Percentiles rank a stretch among this genome's conserved stretches.
phyloP scores from a whole-genome alignment of 2,113 vertebrate genomes.

The Mohoua ochrocephala region DNA sequence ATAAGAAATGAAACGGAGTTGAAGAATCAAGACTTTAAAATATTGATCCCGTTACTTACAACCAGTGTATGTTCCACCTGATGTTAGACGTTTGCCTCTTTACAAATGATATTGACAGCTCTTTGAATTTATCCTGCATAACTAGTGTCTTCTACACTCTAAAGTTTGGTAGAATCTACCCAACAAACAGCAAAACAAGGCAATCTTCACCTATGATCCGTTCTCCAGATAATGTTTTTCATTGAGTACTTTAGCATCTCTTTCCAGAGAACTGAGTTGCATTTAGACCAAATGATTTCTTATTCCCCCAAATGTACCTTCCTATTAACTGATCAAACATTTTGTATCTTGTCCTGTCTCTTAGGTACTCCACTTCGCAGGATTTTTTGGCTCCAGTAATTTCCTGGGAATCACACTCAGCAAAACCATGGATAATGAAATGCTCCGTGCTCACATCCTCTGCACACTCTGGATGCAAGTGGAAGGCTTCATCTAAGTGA shows the following conservation, averaged over 20 bases:
- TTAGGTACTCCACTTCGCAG: not conserved
- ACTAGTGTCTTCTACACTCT: conserved; percentile 1
- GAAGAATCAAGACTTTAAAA: not conserved
- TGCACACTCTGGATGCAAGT: not conserved
- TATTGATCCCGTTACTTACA: not conserved
- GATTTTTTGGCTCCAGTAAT: not conserved
- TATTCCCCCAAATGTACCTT: not conserved
- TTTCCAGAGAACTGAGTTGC: not conserved
- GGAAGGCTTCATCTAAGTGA: not conserved
- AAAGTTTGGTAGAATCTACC: not conserved
- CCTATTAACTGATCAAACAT: not conserved
- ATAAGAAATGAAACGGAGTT: not conserved
- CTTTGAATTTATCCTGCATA: not conserved
- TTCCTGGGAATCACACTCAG: not conserved
- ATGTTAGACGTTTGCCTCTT: not conserved
- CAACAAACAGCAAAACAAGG: not conserved
- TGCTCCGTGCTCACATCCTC: not conserved
- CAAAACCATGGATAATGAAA: not conserved
- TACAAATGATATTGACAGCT: not conserved
- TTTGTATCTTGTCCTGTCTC: not conserved
- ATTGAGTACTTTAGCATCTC: conserved; percentile 5
- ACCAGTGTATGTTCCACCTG: not conserved
- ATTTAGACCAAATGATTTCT: not conserved
- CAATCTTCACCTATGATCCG: not conserved
- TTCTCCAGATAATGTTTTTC: conserved; percentile 7